A percentile compares a stretch with the other conserved stretches of the same genome.
These are phyloP conservation scores for Macquaria ambigua DNA, from an alignment of 2,113 vertebrate species.

Conservation along the genomic window DNA sequence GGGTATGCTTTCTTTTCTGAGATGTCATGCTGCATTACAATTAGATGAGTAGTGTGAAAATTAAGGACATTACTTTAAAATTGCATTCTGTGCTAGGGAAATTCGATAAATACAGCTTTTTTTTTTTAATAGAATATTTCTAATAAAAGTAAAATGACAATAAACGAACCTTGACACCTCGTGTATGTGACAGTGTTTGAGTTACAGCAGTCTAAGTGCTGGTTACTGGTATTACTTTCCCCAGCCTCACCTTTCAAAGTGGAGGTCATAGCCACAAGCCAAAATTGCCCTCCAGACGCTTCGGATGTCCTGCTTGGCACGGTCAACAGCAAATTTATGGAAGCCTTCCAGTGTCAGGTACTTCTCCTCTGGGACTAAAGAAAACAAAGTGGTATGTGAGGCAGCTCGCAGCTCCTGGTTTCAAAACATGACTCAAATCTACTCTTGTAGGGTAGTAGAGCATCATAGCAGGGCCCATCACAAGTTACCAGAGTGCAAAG, in stretches of 20 bases:
- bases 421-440: not conserved
- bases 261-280: slow-evolving; percentile 96
- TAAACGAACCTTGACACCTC: not conserved
- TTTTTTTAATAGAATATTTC: not conserved
- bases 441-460: not conserved
- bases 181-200: slow-evolving; percentile 1
- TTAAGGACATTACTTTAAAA: not conserved
- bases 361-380: slow-evolving; percentile 94
- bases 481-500: not conserved
- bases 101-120: not conserved
- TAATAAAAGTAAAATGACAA: too few species aligned
- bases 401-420: not conserved
- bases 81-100: not conserved
- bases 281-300: slow-evolving; percentile 97
- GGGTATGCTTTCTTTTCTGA: not conserved
- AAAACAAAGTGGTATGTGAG: slow-evolving; percentile 22
- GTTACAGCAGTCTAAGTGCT: slow-evolving; percentile 6
- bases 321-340: slow-evolving; percentile 93
- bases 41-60: not conserved
- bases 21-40: not conserved
- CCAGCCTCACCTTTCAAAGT: slow-evolving; percentile 92
- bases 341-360: slow-evolving; percentile 97
- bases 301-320: slow-evolving; percentile 97
- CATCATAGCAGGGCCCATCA: not conserved
- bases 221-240: not conserved